These are phyloP conservation scores for Myanophis thanlyinensis DNA, from an alignment of 2,113 vertebrate genomes.

Conservation along the genomic window DNA sequence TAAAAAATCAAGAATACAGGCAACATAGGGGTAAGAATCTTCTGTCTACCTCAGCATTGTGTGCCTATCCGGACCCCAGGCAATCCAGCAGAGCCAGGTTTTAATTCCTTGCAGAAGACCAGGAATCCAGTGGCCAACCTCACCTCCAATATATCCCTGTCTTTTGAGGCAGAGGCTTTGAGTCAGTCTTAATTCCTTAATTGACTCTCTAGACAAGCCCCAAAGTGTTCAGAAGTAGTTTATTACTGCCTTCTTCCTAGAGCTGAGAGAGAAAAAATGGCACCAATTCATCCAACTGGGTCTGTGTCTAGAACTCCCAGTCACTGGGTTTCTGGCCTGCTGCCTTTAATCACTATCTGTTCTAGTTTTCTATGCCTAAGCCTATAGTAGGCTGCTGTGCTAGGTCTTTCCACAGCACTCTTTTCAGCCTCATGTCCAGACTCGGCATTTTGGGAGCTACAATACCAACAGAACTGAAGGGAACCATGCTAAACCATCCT, in stretches of 20 bases:
- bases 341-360: background rate
- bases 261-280: background rate
- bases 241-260: background rate
- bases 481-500: background rate
- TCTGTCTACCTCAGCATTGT: background rate
- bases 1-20: background rate
- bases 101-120: background rate
- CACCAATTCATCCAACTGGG: background rate
- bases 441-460: background rate
- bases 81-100: background rate
- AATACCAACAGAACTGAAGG: background rate
- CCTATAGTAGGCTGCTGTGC: background rate
- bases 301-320: background rate
- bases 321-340: background rate
- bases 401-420: background rate
- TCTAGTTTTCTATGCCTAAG: background rate
- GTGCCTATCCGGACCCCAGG: background rate
- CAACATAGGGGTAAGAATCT: background rate
- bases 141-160: background rate
- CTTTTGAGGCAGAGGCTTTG: background rate
- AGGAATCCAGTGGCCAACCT: background rate
- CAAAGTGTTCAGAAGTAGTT: background rate
- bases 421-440: background rate
- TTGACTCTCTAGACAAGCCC: background rate
- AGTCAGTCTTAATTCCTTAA: background rate